A percentile compares a stretch with the other conserved stretches of the same genome.
Evolutionary conservation across 1,140 invertebrate species (phyloP).

Genomic region (Drosophila albomicans): DNA sequence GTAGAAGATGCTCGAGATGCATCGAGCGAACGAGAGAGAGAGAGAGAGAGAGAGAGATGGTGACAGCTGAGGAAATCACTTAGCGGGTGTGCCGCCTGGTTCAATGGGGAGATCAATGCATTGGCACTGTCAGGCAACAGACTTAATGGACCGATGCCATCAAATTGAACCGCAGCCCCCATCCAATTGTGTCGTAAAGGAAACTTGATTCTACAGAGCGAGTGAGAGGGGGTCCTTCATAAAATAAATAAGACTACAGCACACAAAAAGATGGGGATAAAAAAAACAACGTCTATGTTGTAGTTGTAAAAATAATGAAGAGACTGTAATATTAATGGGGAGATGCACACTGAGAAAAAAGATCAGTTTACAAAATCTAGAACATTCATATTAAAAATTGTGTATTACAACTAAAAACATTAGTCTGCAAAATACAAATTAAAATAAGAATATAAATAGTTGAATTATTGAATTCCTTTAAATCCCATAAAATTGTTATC

Average conservation of each 20-base stretch:
- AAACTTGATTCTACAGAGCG: not conserved
- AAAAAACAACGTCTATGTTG: constrained; percentile 18
- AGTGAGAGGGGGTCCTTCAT: constrained; percentile 21
- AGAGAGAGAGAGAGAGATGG: not conserved
- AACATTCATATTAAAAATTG: too few relatives aligned
- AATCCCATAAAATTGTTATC: too few relatives aligned
- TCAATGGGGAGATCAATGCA: constrained; percentile 40
- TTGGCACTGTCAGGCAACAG: constrained; percentile 12
- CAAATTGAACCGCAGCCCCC: constrained; percentile 3
- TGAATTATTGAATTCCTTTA: too few relatives aligned
- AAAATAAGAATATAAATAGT: too few relatives aligned
- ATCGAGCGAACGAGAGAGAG: too few relatives aligned
- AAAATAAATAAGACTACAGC: constrained; percentile 9
- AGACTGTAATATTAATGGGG: constrained; percentile 15
- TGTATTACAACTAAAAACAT: too few relatives aligned
- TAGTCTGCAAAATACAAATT: too few relatives aligned
- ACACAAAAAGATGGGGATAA: not conserved
- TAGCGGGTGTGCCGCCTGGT: constrained; percentile 56
- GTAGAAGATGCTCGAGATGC: constrained; percentile 10
- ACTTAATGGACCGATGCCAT: constrained; percentile 22
- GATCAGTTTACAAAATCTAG: too few relatives aligned
- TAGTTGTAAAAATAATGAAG: constrained; percentile 58
- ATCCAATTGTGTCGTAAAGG: constrained; percentile 9
- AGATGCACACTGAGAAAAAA: not conserved
- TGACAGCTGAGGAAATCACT: constrained; percentile 55